Evolutionary conservation across 2,113 vertebrate genomes (phyloP), one percentile per base, ranked within the genome.

Genomic region (Dendropsophus ebraccatus): DNA sequence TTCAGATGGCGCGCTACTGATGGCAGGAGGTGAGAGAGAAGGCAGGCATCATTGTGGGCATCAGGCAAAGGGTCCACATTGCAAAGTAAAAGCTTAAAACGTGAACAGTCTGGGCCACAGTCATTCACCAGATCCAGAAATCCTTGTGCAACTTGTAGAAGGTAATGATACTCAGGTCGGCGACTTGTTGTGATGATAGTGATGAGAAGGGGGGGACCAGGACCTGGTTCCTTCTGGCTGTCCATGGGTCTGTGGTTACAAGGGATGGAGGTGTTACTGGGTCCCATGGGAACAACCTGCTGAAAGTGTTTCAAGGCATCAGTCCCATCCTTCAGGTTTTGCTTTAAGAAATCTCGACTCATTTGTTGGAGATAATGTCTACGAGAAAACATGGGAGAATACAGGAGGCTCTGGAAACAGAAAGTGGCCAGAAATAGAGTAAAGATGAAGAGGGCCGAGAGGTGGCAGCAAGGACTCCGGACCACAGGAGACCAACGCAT

Each of bases 361-460:
- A 97, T 95, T 41, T 92, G 87, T 79, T 95, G 93, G 87, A 99
- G 92, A 86, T 97, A 94, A 89, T 94, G 89, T 14, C 25, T 90
- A 21, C 88, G 90, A 58, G 96, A 30, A 88, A 96, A 99, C 92
- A 95, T 97, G 87, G 98, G 97, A 0, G 97, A 99, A 89, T 97
- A 94, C 0, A 97, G 93, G 35, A 97, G 92, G 1, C 89, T 92
- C n/a, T 96, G 96, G 86, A 86, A 86, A 37, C n/a, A 81, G 19
- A 73, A 45, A 1, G 32, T 35, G 37, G 77, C n/a, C 11, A 86
- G 49, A 5, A 50, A 9, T 7, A 86, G 23, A 16, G 84, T 81
- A 7, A 73, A 5, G 5, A 58, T 28, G 25, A 73, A 35, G 37
- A 86, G 37, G 7, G 72, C 0, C 16, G 13, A 23, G 5, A 81